phyloP scores from a whole-genome alignment of 1,140 invertebrate genomes.

The Pentalonia nigronervosa region DNA sequence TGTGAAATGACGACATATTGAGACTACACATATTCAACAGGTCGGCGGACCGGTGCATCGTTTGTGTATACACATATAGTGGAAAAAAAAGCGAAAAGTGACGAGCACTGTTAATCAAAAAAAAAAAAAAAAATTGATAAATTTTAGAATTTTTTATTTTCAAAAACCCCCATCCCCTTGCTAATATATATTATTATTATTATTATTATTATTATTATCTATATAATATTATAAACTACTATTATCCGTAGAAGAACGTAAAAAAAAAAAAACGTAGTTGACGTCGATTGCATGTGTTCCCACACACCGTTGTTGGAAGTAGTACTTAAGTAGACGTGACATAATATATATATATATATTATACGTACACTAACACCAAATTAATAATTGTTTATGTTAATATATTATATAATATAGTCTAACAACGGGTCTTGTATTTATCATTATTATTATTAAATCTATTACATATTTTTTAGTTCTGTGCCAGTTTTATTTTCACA shows the following conservation, averaged over 20 bases:
- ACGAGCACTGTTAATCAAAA: constrained; percentile 10
- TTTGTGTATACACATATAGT: background rate
- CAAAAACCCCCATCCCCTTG: background rate
- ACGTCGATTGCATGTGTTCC: background rate
- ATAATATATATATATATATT: background rate
- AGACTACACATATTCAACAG: background rate
- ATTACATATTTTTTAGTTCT: too few species aligned
- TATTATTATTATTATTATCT: too few species aligned
- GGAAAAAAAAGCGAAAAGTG: background rate
- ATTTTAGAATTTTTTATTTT: background rate
- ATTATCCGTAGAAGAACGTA: background rate
- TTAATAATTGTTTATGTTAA: constrained; percentile 5
- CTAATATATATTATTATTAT: background rate
- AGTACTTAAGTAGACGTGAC: background rate
- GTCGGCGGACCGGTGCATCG: background rate
- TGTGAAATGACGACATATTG: too few species aligned
- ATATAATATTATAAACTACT: background rate
- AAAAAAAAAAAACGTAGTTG: background rate
- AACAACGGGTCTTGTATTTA: background rate
- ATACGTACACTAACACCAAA: background rate
- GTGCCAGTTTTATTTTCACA: background rate
- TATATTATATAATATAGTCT: background rate
- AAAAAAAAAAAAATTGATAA: background rate
- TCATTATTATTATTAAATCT: background rate
- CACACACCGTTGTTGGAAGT: background rate